Conservation (phyloP, 2,888 invertebrate genomes). For the Drosophila suboccidentalis region DNA sequence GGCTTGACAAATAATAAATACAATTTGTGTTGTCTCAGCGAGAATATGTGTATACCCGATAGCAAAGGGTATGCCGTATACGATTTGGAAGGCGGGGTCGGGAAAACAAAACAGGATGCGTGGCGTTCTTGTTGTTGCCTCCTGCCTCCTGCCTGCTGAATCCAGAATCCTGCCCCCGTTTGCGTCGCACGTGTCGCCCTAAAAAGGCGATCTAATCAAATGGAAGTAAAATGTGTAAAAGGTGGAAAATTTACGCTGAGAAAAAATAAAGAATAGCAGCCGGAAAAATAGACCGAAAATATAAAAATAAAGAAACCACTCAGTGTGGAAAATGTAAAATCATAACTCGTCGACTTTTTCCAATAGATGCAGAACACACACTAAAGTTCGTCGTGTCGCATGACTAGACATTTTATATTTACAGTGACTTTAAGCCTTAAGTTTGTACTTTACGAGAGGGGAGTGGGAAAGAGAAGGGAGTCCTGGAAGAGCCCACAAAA, state of each 20-base stretch:
- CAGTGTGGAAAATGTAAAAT: constrained; percentile 70
- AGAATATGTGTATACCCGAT: no score
- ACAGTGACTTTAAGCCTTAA: constrained; percentile 67
- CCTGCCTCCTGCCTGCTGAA: constrained; percentile 4
- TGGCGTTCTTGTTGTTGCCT: constrained; percentile 41
- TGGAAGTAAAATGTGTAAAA: constrained; percentile 84
- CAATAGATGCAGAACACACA: constrained; percentile 19
- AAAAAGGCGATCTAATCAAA: constrained; percentile 82
- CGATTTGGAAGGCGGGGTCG: constrained; percentile 40
- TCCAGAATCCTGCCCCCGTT: constrained; percentile 30
- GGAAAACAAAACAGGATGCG: constrained; percentile 79
- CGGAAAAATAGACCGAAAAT: constrained; percentile 51
- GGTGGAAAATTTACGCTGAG: constrained; percentile 80
- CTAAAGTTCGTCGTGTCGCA: constrained; percentile 52
- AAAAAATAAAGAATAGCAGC: constrained; percentile 55
- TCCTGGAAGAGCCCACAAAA: constrained; percentile 22
- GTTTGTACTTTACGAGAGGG: constrained; percentile 16
- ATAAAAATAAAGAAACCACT: constrained; percentile 29
- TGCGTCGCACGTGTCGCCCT: constrained; percentile 71
- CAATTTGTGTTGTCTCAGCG: no score
- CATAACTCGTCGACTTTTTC: constrained; percentile 64
- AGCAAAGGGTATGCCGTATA: constrained; percentile 41
- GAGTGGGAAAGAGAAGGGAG: not conserved
- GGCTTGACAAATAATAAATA: no score
- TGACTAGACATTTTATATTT: constrained; percentile 58